These are phyloP conservation scores for Pachypanchax playfairii DNA, from an alignment of 2,113 vertebrate genomes.

Conservation along the genomic window DNA sequence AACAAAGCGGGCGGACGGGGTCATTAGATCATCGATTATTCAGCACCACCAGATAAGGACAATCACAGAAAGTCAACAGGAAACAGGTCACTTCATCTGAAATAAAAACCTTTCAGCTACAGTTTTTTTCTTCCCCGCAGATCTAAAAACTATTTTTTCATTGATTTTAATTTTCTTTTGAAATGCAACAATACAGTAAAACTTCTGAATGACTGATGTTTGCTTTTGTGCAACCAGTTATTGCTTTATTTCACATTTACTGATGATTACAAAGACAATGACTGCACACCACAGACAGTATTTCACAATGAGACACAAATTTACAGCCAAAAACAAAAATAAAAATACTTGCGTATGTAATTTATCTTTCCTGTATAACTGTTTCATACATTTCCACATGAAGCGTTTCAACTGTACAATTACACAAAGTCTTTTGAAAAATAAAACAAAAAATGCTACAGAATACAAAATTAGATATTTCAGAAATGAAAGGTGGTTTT, in stretches of 20 bases:
- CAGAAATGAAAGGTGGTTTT: constrained; percentile 16
- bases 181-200: not conserved
- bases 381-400: constrained; percentile 28
- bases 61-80: constrained; percentile 44
- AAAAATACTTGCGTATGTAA: no score
- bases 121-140: no score
- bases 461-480: constrained; percentile 40
- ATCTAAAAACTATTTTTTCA: no score
- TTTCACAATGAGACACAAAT: constrained; percentile 33
- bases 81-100: not conserved
- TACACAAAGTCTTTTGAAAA: constrained; percentile 11
- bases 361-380: no score
- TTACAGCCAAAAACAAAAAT: no score
- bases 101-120: not conserved
- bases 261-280: constrained; percentile 22
- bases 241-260: constrained; percentile 64
- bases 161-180: no score
- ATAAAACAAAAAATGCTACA: constrained; percentile 49
- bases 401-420: constrained; percentile 19
- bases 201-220: not conserved
- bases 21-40: constrained; percentile 71
- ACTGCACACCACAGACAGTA: constrained; percentile 50
- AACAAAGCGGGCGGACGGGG: constrained; percentile 22
- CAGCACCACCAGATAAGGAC: constrained; percentile 57
- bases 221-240: constrained; percentile 20